A percentile compares a stretch with the other conserved stretches of the same genome.
Evolutionary conservation across 2,113 vertebrate species (phyloP).

Genomic region (Baryphthengus martii): DNA sequence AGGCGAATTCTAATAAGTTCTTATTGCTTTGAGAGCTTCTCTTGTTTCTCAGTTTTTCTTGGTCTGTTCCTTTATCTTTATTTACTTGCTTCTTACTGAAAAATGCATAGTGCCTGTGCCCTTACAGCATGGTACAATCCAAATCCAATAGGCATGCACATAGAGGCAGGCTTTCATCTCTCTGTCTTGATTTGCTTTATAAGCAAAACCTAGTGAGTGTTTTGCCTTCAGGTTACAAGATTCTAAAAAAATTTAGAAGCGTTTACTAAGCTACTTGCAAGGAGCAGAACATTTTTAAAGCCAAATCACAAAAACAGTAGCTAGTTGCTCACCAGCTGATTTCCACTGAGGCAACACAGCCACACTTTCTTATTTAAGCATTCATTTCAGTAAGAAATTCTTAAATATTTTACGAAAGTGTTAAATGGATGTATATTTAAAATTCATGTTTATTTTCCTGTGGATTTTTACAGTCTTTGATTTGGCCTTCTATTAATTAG

Average conservation of each 20-base stretch:
- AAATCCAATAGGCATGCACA: not conserved
- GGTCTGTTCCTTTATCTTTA: not conserved
- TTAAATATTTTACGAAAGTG: not conserved
- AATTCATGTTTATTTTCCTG: not conserved
- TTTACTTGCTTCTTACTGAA: not conserved
- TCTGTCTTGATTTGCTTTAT: not conserved
- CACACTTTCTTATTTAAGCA: not conserved
- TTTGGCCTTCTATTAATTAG: not conserved
- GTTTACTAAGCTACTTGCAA: not conserved
- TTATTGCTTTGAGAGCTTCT: not conserved
- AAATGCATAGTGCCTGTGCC: not conserved
- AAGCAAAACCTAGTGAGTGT: not conserved
- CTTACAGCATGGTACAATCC: not conserved
- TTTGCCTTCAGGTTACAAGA: not conserved
- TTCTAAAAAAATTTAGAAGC: not conserved
- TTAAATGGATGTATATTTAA: not conserved
- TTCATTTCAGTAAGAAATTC: not conserved
- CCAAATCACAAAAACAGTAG: not conserved
- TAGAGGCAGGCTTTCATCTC: not conserved
- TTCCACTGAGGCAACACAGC: not conserved
- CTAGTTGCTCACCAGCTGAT: not conserved
- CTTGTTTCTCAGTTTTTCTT: not conserved
- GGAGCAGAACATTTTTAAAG: not conserved
- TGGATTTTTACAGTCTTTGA: not conserved
- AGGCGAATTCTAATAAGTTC: not conserved